These are phyloP conservation scores for Lytechinus variegatus DNA, from an alignment of 35 echinoderm and acorn worm species.

Conservation along the genomic window DNA sequence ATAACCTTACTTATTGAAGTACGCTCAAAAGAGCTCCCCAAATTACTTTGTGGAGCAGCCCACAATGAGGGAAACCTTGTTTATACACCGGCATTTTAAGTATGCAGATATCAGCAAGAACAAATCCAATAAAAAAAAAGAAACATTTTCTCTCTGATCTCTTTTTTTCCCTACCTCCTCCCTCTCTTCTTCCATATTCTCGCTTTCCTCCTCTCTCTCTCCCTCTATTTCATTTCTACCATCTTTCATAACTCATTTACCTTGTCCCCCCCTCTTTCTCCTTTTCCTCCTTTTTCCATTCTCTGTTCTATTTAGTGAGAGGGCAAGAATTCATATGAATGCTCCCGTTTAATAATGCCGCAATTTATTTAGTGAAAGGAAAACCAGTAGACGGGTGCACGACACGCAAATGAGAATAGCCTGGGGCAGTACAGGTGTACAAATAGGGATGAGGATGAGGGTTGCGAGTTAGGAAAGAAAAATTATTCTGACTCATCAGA, in stretches of 20 bases:
- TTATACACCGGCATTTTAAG: conserved; percentile 28
- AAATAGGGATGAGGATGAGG: not conserved
- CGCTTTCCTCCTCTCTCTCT: not conserved
- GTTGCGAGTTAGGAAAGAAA: not conserved
- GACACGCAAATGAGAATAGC: conserved; percentile 29
- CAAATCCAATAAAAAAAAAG: conserved; percentile 4
- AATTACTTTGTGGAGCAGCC: not conserved
- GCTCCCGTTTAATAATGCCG: conserved; percentile 9
- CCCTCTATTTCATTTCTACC: not conserved
- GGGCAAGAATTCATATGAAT: not conserved
- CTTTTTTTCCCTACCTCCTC: not conserved
- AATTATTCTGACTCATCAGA: not conserved
- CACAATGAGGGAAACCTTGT: conserved; percentile 18
- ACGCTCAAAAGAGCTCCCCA: not conserved
- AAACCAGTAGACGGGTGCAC: conserved; percentile 2
- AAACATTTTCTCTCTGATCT: not conserved
- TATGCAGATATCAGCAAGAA: conserved; percentile 13
- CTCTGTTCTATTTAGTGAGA: not conserved
- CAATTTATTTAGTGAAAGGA: conserved; percentile 20
- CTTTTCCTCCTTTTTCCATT: not conserved
- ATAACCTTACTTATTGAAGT: conserved; percentile 6
- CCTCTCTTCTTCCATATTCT: not conserved
- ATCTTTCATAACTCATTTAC: not conserved
- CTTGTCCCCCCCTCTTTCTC: not conserved
- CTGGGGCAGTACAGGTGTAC: conserved; percentile 43